These are phyloP conservation scores for Delphinapterus leucas DNA, from an alignment of 2,113 vertebrate genomes.

Conservation along the genomic window DNA sequence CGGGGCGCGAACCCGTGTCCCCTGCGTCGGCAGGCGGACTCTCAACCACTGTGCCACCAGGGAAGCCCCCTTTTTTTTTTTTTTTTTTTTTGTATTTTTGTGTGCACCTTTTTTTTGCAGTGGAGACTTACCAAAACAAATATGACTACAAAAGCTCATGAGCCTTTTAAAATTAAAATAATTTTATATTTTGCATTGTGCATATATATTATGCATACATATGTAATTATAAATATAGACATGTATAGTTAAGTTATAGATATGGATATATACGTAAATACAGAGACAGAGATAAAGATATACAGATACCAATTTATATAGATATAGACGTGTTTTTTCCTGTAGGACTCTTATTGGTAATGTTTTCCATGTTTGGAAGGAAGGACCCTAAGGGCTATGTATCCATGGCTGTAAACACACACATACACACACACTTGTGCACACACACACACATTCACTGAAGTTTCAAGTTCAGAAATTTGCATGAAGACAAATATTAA, in stretches of 20 bases:
- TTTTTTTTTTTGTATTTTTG: too few species aligned
- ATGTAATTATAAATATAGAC: not conserved
- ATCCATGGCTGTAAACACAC: fast-evolving
- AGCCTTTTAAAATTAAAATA: not conserved
- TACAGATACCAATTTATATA: fast-evolving
- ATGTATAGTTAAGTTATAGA: fast-evolving
- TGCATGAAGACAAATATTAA: not conserved
- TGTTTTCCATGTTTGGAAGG: not conserved
- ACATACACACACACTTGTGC: too few species aligned
- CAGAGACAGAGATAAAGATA: not conserved
- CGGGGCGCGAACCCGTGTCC: too few species aligned
- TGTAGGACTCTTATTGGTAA: fast-evolving
- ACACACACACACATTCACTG: too few species aligned
- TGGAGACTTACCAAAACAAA: not conserved
- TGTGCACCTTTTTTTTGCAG: fast-evolving
- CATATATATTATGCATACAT: too few species aligned
- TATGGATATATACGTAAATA: too few species aligned
- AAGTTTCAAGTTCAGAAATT: not conserved
- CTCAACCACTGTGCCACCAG: too few species aligned
- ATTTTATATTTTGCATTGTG: not conserved
- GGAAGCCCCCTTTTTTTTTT: too few species aligned
- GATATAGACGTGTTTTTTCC: not conserved
- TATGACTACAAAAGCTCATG: too few species aligned
- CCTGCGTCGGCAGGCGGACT: too few species aligned
- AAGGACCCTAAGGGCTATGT: not conserved